Conservation (phyloP, 2,797 vertebrate genomes). For the Sebastes itinus region DNA sequence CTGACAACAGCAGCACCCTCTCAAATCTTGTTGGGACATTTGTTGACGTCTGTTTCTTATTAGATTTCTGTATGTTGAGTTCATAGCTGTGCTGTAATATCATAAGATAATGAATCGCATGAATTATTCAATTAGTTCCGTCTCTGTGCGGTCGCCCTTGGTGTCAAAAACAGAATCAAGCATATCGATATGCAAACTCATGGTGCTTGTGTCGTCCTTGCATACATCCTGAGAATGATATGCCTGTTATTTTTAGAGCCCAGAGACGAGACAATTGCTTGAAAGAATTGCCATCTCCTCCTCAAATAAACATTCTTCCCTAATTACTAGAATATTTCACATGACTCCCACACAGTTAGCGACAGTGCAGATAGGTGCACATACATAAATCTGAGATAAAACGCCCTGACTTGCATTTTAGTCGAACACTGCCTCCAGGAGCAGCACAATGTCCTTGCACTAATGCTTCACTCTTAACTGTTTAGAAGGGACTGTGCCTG, state of each 20-base stretch:
- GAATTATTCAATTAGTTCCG: conserved; percentile 42
- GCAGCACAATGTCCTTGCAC: conserved; percentile 27
- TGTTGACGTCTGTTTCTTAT: conserved; percentile 8
- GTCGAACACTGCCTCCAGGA: conserved; percentile 6
- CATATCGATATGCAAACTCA: conserved; percentile 21
- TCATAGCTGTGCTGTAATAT: conserved; percentile 24
- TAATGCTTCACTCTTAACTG: conserved; percentile 11
- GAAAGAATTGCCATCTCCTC: background rate
- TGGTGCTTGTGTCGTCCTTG: background rate
- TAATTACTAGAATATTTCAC: conserved; percentile 40
- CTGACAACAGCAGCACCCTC: background rate
- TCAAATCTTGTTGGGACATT: conserved; percentile 21
- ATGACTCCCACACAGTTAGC: conserved; percentile 19
- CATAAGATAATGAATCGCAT: conserved; percentile 45
- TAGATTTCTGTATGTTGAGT: conserved; percentile 12
- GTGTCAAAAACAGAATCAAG: conserved; percentile 22
- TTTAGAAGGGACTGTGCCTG: background rate
- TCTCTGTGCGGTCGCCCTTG: conserved; percentile 11
- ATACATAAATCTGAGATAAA: conserved; percentile 35
- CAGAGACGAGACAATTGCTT: background rate
- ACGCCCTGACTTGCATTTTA: conserved; percentile 18
- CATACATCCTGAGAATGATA: background rate
- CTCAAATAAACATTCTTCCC: background rate
- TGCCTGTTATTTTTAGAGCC: background rate
- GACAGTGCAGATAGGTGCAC: conserved; percentile 2